phyloP scores from a whole-genome alignment of 2,888 invertebrate species.

The Zhengitettix transpicula region DNA sequence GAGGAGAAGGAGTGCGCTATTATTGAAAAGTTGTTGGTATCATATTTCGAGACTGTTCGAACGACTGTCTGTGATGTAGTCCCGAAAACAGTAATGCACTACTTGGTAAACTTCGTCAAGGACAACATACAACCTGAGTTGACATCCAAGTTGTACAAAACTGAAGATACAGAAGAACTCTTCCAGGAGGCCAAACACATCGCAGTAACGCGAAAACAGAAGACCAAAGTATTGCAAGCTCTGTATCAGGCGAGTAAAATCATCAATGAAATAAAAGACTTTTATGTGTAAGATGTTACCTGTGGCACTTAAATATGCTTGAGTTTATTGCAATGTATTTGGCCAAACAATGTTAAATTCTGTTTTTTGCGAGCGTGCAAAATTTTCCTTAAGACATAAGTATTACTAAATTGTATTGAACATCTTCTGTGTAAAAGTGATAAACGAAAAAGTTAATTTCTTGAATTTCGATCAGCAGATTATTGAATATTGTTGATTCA shows the following conservation, averaged over 20 bases:
- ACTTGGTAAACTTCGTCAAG: conserved; percentile 42
- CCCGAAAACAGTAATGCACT: conserved; percentile 50
- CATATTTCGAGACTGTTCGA: conserved; percentile 43
- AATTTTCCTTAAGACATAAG: too few species aligned
- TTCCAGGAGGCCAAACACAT: conserved; percentile 42
- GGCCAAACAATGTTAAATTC: too few species aligned
- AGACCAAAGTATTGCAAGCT: conserved; percentile 28
- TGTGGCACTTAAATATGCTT: too few species aligned
- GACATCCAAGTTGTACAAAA: conserved; percentile 41
- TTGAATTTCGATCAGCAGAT: too few species aligned
- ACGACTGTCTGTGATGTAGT: conserved; percentile 45
- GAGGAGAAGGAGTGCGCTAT: conserved; percentile 37
- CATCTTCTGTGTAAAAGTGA: too few species aligned
- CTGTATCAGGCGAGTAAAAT: conserved; percentile 39
- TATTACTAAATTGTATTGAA: too few species aligned
- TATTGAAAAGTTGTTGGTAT: conserved; percentile 40
- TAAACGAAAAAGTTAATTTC: too few species aligned
- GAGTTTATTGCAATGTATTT: too few species aligned
- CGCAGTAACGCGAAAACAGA: conserved; percentile 37
- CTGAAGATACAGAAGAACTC: conserved; percentile 34
- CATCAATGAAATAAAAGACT: conserved; percentile 34
- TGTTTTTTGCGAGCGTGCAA: too few species aligned
- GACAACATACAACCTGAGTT: conserved; percentile 45
- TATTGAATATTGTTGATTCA: too few species aligned
- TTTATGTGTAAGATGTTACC: too few species aligned